These are phyloP conservation scores for Pelochelys cantorii DNA, from an alignment of 2,797 vertebrate genomes.

Conservation along the genomic window DNA sequence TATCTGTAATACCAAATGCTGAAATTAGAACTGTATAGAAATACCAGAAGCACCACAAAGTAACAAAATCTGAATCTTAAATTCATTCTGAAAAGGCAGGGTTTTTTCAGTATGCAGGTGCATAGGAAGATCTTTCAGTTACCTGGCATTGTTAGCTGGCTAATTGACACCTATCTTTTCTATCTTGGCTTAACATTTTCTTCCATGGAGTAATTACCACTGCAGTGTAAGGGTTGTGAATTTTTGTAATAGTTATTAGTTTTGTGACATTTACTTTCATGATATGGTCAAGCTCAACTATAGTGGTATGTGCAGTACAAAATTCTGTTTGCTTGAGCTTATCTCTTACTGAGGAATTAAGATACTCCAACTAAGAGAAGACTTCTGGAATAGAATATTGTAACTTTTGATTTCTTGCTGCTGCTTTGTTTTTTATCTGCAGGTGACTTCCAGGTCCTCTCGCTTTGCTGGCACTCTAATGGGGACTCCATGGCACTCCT, in stretches of 20 bases:
- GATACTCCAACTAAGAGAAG: background rate
- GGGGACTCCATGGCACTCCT: constrained; percentile 88
- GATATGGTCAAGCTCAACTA: fast-evolving
- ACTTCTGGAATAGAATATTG: background rate
- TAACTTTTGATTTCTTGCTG: background rate
- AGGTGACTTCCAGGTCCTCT: constrained; percentile 91
- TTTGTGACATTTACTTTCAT: background rate
- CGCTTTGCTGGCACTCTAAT: constrained; percentile 88
- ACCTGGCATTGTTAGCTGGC: background rate
- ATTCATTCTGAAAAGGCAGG: background rate
- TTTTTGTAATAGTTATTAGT: background rate
- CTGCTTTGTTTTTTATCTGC: background rate
- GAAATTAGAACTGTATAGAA: background rate
- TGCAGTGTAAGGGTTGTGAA: fast-evolving
- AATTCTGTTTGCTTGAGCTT: background rate
- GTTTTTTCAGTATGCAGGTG: background rate
- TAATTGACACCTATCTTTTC: background rate
- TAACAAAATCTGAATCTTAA: fast-evolving
- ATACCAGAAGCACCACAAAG: background rate
- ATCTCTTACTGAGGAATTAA: background rate
- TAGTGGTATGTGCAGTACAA: fast-evolving
- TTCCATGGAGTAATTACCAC: background rate
- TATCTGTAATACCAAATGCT: background rate
- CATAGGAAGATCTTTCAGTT: background rate
- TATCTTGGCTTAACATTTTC: background rate